Conservation (phyloP, 1,140 invertebrate genomes). For the Drosophila setifemur region DNA sequence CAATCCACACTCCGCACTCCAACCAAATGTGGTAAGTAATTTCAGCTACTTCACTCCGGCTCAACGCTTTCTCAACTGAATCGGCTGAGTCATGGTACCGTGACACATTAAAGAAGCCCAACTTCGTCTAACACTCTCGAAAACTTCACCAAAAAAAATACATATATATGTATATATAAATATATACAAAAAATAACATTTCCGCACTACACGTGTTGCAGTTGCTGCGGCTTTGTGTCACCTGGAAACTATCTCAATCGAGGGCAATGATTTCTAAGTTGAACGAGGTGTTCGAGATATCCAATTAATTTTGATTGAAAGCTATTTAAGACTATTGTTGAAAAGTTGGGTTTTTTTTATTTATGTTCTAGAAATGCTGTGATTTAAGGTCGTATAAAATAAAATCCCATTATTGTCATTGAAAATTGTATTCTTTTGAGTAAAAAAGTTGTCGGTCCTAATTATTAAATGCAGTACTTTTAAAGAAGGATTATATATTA, state of each 20-base stretch:
- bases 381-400: too few species aligned
- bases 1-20: neutral
- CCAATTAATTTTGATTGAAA: too few species aligned
- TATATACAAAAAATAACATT: neutral
- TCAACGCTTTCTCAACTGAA: slow-evolving; percentile 47
- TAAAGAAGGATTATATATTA: too few species aligned
- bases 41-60: slow-evolving; percentile 15
- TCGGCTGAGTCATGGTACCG: slow-evolving; percentile 36
- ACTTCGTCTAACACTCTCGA: neutral
- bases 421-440: too few species aligned
- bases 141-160: neutral
- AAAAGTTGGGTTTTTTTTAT: too few species aligned
- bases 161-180: neutral
- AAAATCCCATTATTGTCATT: too few species aligned
- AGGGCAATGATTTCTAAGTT: neutral
- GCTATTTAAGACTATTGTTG: too few species aligned
- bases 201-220: slow-evolving; percentile 1
- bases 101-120: slow-evolving; percentile 46
- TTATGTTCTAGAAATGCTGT: too few species aligned
- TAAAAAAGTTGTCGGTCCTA: too few species aligned
- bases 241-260: neutral
- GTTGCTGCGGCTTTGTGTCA: neutral
- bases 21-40: slow-evolving; percentile 18
- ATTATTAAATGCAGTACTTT: too few species aligned
- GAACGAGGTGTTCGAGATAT: too few species aligned